Evolutionary conservation across 2,797 vertebrate species (phyloP), one percentile per base, ranked within the genome.

Genomic region (Gastrophryne carolinensis): DNA sequence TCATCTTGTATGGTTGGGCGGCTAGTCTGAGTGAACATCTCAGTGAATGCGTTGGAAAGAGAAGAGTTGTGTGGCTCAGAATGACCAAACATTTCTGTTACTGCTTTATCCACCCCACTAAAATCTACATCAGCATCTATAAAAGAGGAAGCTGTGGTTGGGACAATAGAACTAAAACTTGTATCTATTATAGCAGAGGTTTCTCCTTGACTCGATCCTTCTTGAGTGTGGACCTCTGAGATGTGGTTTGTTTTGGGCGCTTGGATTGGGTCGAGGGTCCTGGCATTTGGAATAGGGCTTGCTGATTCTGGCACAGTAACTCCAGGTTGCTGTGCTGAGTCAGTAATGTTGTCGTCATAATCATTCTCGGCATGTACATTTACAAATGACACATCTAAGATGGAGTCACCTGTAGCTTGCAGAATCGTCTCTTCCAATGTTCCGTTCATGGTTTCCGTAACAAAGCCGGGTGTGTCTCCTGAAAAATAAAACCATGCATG

Each of bases 391-490:
- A 34, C 19, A 34, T 17, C 15, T 41, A 15, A 32, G 50, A 34
- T 47, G 21, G 66, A 50, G 27, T 62, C 61, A 61, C 44, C 64
- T 15, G 54, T 44, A 0, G 73, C 68, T 23, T 56, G 75, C 60
- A 62, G 80, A 13, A 81, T 7, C 34, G 1, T 35, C 65, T 1
- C 75, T 2, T 71, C 67, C 61, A 72, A 35, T 50, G 0, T 56
- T 60, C 74, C 83, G 78, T 72, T n/a, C 7, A 24, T 60, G 7
- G 29, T 32, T n/a, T 78, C 80, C 3, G 4, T 2, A 0, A 29
- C 72, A 15, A 78, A 61, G 57, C 68, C 82, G 21, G 1, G 12
- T 0, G 81, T 72, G 52, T 81, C 78, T 69, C 77, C 87, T 88
- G 84, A 81, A 87, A 49, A 77, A 76, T 47, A 70, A 50, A 37